These are phyloP conservation scores for Gonocerus acuteangulatus DNA, from an alignment of 2,888 invertebrate species.

Conservation along the genomic window DNA sequence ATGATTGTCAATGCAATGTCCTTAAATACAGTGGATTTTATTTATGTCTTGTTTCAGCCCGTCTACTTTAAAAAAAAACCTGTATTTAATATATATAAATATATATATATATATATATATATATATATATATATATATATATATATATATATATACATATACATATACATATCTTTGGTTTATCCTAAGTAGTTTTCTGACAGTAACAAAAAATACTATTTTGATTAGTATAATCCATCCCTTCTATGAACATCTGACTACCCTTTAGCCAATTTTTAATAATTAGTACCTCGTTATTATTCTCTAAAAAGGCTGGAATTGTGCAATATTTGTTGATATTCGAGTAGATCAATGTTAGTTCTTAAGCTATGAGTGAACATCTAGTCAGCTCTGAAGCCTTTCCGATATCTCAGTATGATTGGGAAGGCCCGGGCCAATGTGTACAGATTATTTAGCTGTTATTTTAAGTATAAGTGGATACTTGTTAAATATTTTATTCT, in stretches of 20 bases:
- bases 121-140: too few relatives aligned
- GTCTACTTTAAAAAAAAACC: too few relatives aligned
- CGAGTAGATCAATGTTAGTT: conserved; percentile 16
- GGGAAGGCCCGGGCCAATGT: conserved; percentile 13
- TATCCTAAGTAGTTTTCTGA: too few relatives aligned
- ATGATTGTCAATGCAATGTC: too few relatives aligned
- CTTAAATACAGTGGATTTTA: too few relatives aligned
- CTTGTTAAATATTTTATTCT: conserved; percentile 4
- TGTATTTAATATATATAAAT: too few relatives aligned
- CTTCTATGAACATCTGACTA: not conserved
- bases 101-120: too few relatives aligned
- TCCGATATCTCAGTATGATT: not conserved
- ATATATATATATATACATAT: too few relatives aligned
- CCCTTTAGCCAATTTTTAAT: not conserved
- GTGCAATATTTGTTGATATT: conserved; percentile 36
- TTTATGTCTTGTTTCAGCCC: too few relatives aligned
- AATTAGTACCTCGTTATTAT: conserved; percentile 1
- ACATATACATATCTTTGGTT: too few relatives aligned
- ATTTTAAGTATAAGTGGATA: conserved; percentile 4
- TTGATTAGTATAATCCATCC: not conserved
- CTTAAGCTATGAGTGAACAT: conserved; percentile 10
- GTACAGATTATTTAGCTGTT: conserved; percentile 17
- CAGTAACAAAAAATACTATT: not conserved
- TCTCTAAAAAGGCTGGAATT: conserved; percentile 33
- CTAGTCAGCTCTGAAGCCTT: conserved; percentile 23